Evolutionary conservation across 2,113 vertebrate species (phyloP).

Genomic region (Conger conger): DNA sequence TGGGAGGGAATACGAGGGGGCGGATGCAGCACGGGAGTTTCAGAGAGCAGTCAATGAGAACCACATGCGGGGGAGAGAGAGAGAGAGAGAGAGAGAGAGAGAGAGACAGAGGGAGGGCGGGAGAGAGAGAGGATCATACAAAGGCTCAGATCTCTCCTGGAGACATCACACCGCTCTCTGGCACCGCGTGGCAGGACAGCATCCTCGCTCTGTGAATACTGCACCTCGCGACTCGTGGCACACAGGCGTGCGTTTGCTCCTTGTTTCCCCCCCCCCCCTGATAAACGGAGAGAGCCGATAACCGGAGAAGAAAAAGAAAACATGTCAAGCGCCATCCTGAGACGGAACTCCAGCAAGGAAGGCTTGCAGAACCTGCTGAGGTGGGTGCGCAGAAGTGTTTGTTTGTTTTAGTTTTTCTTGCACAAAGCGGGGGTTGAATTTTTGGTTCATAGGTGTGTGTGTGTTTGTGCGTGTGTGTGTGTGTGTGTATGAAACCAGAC

Average conservation of each 20-base stretch:
- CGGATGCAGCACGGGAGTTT: constrained; percentile 41
- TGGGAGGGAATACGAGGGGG: constrained; percentile 43
- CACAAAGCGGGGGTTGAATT: neutral
- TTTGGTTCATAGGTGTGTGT: neutral
- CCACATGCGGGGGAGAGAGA: constrained; percentile 65
- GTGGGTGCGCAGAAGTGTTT: constrained; percentile 63
- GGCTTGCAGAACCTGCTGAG: constrained; percentile 80
- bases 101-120: constrained; percentile 50
- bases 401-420: no score
- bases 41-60: constrained; percentile 62
- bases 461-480: neutral
- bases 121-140: constrained; percentile 44
- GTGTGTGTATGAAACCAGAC: neutral
- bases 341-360: constrained; percentile 75
- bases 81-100: constrained; percentile 50
- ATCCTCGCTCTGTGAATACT: neutral
- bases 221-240: constrained; percentile 4
- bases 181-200: constrained; percentile 9
- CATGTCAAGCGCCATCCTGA: constrained; percentile 67
- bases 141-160: constrained; percentile 29
- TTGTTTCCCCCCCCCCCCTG: neutral
- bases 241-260: neutral
- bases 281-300: neutral
- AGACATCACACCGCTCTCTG: constrained; percentile 13
- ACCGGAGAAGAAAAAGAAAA: neutral